These are phyloP conservation scores for Tiliqua scincoides DNA, from an alignment of 2,113 vertebrate genomes.

Conservation along the genomic window DNA sequence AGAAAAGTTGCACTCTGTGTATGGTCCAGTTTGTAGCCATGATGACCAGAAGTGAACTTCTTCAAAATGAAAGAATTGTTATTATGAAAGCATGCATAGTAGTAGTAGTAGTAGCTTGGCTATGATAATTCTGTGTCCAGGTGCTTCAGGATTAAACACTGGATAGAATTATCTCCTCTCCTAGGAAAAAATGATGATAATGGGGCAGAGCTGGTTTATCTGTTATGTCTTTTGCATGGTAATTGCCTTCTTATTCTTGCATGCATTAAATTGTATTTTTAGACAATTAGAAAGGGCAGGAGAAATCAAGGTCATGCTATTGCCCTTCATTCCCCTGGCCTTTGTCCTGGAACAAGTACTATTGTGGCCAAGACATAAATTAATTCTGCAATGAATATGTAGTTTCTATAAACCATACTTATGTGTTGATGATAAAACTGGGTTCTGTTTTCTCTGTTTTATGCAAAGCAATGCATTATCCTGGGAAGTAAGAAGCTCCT, in stretches of 20 bases:
- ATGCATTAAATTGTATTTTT: not conserved
- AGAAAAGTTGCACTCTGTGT: not conserved
- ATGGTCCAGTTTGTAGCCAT: not conserved
- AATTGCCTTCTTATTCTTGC: not conserved
- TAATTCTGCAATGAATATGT: slow-evolving; percentile 45
- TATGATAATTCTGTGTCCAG: not conserved
- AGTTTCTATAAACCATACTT: slow-evolving; percentile 63
- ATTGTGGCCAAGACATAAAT: slow-evolving; percentile 54
- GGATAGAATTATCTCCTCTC: not conserved
- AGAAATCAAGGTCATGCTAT: not conserved
- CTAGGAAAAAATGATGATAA: not conserved
- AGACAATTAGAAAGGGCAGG: not conserved
- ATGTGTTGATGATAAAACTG: slow-evolving; percentile 49
- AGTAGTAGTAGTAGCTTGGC: not conserved
- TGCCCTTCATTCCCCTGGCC: not conserved
- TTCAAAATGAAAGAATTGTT: not conserved
- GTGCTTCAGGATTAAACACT: not conserved
- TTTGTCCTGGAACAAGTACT: not conserved
- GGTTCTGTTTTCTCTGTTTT: slow-evolving; percentile 52
- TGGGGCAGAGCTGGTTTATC: not conserved
- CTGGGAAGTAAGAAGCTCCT: slow-evolving; percentile 46
- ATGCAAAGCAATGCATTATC: not conserved
- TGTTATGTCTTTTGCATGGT: not conserved
- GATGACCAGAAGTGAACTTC: not conserved
- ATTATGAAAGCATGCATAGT: not conserved